phyloP scores from a whole-genome alignment of 2,888 invertebrate genomes.

The Ophion costatus region DNA sequence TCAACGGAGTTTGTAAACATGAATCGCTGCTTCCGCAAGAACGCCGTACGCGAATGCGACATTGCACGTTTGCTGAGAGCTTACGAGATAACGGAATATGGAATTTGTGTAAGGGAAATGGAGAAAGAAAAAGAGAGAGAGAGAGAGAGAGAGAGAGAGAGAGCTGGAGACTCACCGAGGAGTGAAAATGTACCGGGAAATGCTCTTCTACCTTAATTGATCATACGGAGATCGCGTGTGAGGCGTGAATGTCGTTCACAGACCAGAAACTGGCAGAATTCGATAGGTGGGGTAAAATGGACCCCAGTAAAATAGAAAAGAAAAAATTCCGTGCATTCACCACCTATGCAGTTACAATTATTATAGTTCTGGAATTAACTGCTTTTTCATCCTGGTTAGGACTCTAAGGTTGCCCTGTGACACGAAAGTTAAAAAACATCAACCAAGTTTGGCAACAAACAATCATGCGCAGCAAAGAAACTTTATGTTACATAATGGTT shows the following conservation, averaged over 20 bases:
- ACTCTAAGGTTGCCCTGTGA: too few species aligned
- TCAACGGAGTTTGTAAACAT: conserved; percentile 62
- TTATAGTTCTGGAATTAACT: too few species aligned
- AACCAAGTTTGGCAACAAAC: neutral
- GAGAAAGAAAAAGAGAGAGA: neutral
- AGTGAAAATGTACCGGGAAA: conserved; percentile 14
- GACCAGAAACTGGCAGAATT: neutral
- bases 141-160: neutral
- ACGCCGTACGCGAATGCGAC: conserved; percentile 29
- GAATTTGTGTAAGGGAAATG: neutral
- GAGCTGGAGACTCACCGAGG: neutral
- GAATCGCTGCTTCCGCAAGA: conserved; percentile 59
- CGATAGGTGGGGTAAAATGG: neutral
- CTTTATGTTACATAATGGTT: neutral
- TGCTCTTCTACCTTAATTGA: conserved; percentile 30
- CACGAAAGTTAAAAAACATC: too few species aligned
- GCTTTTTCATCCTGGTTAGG: too few species aligned
- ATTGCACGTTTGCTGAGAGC: conserved; percentile 26
- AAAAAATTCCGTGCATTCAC: neutral
- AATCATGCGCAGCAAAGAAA: neutral
- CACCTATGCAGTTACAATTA: too few species aligned
- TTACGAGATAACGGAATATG: conserved; percentile 23
- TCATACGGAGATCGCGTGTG: neutral
- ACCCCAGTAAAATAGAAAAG: neutral
- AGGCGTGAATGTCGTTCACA: neutral